These are phyloP conservation scores for Sinotaia quadrata DNA, from an alignment of 2,888 invertebrate species.

Conservation along the genomic window DNA sequence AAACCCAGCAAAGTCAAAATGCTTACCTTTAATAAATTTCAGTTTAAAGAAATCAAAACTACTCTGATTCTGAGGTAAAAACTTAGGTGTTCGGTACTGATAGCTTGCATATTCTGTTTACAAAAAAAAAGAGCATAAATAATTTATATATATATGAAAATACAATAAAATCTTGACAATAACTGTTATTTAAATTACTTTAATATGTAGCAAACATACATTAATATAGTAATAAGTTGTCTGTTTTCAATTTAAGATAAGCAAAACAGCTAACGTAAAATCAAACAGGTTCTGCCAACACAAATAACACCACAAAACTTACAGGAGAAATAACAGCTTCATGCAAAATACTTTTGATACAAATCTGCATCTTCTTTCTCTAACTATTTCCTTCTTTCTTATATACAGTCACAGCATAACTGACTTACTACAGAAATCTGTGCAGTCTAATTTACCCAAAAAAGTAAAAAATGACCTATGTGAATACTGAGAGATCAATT, in stretches of 20 bases:
- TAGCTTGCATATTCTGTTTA: not conserved
- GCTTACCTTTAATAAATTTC: slow-evolving; percentile 12
- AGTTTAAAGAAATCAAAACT: slow-evolving; percentile 5
- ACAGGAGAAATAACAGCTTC: too few relatives aligned
- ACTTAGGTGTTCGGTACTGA: slow-evolving; percentile 8
- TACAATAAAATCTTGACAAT: not conserved
- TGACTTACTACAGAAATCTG: too few relatives aligned
- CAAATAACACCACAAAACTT: too few relatives aligned
- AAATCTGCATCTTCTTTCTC: too few relatives aligned
- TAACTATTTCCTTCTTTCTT: too few relatives aligned
- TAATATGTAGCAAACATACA: not conserved
- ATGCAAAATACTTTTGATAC: too few relatives aligned
- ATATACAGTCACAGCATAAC: too few relatives aligned
- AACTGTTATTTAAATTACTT: not conserved
- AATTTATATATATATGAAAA: not conserved
- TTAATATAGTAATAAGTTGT: too few relatives aligned
- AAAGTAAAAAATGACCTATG: too few relatives aligned
- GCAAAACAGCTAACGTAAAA: not conserved
- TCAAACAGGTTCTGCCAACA: too few relatives aligned
- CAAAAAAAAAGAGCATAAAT: not conserved
- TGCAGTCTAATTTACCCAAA: too few relatives aligned
- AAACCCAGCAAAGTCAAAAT: not conserved
- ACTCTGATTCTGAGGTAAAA: slow-evolving; percentile 4
- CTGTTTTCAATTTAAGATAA: not conserved
- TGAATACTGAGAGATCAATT: too few relatives aligned